phyloP scores from a whole-genome alignment of 2,113 vertebrate genomes.

The Hyaena hyaena region DNA sequence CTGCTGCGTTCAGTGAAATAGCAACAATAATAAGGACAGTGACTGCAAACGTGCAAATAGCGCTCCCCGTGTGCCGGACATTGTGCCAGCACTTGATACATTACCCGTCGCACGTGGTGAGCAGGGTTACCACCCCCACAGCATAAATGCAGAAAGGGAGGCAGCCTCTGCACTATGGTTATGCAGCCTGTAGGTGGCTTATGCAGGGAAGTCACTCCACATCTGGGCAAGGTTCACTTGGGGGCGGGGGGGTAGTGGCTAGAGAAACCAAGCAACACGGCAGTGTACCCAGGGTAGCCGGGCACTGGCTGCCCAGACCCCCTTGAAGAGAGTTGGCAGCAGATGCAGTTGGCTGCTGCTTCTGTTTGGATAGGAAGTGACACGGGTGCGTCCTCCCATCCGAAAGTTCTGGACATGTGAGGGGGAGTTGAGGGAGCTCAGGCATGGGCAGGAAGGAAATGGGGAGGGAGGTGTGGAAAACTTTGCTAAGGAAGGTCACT shows the following conservation, averaged over 20 bases:
- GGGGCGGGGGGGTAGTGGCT: neutral
- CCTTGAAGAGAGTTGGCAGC: neutral
- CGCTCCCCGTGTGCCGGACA: fast-evolving
- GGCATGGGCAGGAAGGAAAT: slow-evolving; percentile 57
- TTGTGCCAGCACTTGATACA: fast-evolving
- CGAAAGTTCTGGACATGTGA: neutral
- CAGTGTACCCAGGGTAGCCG: fast-evolving
- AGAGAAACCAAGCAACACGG: neutral
- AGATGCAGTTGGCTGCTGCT: neutral
- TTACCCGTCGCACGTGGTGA: neutral
- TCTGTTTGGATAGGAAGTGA: slow-evolving; percentile 52
- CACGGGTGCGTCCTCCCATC: neutral
- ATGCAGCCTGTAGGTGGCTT: neutral
- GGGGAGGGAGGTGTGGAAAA: slow-evolving; percentile 46
- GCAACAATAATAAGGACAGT: neutral
- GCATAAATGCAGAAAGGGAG: neutral
- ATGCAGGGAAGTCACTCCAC: fast-evolving
- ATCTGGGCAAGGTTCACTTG: neutral
- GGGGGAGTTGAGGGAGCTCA: slow-evolving; percentile 1
- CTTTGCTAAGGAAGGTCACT: neutral
- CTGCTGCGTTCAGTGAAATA: neutral
- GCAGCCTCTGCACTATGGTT: neutral
- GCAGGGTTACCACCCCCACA: fast-evolving
- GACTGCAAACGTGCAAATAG: fast-evolving
- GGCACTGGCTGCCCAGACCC: neutral